A percentile compares a stretch with the other conserved stretches of the same genome.
These are phyloP conservation scores for Mesoclemmys tuberculata DNA, from an alignment of 2,113 vertebrate genomes.

Conservation along the genomic window DNA sequence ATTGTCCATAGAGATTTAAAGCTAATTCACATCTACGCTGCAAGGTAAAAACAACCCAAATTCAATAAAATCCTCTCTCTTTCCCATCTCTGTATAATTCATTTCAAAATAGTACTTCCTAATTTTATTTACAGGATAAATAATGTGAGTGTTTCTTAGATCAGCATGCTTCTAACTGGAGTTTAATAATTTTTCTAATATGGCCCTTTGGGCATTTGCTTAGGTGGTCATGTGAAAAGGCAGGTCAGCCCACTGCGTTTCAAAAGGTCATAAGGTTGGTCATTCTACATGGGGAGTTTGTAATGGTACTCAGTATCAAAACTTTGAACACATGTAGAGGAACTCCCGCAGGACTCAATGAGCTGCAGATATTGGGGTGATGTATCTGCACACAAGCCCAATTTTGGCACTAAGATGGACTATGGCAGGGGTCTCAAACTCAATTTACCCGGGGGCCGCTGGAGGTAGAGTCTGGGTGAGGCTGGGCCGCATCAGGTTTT, in stretches of 20 bases:
- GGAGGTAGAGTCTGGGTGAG: no score
- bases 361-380: slow-evolving; percentile 7
- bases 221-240: not conserved
- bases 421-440: no score
- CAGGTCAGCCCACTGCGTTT: not conserved
- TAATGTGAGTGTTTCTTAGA: not conserved
- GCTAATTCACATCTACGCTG: not conserved
- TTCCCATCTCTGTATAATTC: not conserved
- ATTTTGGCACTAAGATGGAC: not conserved
- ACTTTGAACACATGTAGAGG: not conserved
- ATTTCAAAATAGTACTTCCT: not conserved
- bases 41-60: not conserved
- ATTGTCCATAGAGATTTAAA: not conserved
- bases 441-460: no score
- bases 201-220: not conserved
- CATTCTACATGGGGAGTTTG: not conserved
- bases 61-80: not conserved
- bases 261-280: not conserved
- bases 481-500: no score
- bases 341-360: not conserved
- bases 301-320: not conserved
- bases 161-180: not conserved
- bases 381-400: not conserved
- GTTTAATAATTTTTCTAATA: not conserved
- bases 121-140: not conserved